These are phyloP conservation scores for Synergus gifuensis DNA, from an alignment of 2,888 invertebrate genomes.

Conservation along the genomic window DNA sequence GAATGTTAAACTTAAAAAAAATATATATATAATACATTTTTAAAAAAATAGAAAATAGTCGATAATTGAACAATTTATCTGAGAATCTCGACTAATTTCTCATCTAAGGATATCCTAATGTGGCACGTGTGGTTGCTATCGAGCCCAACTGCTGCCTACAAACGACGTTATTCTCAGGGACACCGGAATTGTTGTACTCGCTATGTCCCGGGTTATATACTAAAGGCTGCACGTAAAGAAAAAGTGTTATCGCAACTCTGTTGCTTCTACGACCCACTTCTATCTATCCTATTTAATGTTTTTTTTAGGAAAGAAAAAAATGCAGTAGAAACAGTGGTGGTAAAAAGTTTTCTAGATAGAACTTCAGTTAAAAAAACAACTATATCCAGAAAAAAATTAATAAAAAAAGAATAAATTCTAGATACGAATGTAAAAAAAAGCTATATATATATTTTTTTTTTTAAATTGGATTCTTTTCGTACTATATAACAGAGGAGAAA, in stretches of 20 bases:
- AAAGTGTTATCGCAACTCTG: neutral
- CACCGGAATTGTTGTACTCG: neutral
- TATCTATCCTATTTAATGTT: neutral
- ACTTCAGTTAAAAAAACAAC: neutral
- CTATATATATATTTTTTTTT: no score
- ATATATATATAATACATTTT: no score
- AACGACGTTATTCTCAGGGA: neutral
- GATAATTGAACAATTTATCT: neutral
- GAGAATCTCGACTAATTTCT: neutral
- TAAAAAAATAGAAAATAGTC: neutral
- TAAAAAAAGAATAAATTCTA: no score
- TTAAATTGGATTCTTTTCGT: no score
- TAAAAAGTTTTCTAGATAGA: neutral
- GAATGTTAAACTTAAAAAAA: no score
- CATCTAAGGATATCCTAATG: neutral
- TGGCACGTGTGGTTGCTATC: neutral
- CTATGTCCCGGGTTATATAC: neutral
- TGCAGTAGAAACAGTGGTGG: neutral
- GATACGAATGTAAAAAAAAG: no score
- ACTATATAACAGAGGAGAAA: no score
- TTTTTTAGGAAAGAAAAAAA: neutral
- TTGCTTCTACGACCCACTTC: neutral
- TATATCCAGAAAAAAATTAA: no score
- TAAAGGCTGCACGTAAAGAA: neutral
- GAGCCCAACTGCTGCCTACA: neutral